Evolutionary conservation across 1,140 invertebrate species (phyloP), one percentile per base, ranked within the genome.

Genomic region (Drosophila pseudoobscura): DNA sequence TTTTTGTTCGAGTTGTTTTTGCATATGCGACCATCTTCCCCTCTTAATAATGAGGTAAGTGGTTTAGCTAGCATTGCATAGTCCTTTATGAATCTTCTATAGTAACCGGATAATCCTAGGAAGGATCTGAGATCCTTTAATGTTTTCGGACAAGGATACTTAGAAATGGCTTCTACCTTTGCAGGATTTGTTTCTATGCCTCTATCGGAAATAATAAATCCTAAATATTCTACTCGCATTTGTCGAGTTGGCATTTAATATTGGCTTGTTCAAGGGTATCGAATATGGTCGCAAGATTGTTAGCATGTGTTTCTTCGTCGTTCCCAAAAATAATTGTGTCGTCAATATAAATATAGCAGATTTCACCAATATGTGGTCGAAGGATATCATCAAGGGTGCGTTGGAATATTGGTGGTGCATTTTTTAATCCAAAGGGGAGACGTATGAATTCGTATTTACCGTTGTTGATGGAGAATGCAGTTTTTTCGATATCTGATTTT

Each of bases 271-370:
- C 26, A 26, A 49, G 9, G 6, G 46, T 49, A 13, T 49, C 13
- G 4, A 49, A 49, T 8, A 51, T 51, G 9, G n/a, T 51, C 8
- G 9, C 13, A 9, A 35, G 9, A 11, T 35, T 51, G 26, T 51
- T 17, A 15, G 26, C 9, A 31, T 35, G 49, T n/a, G 49, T 6
- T 11, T 51, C 7, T 8, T 13, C n/a, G 2, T 51, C 49, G 6
- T 7, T 13, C 4, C 49, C 31, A 11, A 52, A 59, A 39, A 50
- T 35, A 50, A 22, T 59, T 46, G 13, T 39, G 17, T 47, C 22
- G 24, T 54, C 31, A 13, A 54, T 43, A 13, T 54, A 41, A 17
- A 35, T 52, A 6, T 52, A 49, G 13, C 46, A 49, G 3, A 49
- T 49, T 41, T 53, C 22, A 11, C 31, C 31, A 13, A 53, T 53